Base-by-base conservation (phyloP, 2,888 invertebrate genomes). In the Agrotis segetum region DNA sequence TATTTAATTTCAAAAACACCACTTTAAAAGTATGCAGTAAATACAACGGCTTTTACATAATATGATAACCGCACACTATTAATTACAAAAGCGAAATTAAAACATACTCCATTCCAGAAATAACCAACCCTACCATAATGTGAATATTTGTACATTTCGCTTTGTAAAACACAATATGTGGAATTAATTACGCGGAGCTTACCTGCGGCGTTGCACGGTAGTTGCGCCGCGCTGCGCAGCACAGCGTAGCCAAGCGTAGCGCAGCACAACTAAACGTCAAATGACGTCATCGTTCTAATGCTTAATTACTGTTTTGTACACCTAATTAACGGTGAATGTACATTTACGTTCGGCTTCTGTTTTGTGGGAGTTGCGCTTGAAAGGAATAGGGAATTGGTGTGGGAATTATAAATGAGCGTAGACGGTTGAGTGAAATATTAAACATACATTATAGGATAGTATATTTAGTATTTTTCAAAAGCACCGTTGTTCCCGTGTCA, bases 91-190 rank as follows among this genome's bases (percentile, higher is more conserved):
- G 14, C 14, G 24, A 58, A 77, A 68, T 60, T 47, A 47, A 78
- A 72, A 72, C 40, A 52, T 34, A 56, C n/a, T 64, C 7, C 24
- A 63, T 53, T 44, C 55, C 24, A 44, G 47, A 7, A 53, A 69
- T 47, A 47, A 52, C 21, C 78, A 82, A 16, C 80, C 75, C 83
- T 72, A 24, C n/a, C 24, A 29, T 60, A 55, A 69, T 67, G 67
- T 60, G 67, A 71, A 83, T 75, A 82, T 81, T 82, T 75, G 82
- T 71, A 66, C 79, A 75, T 67, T 79, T 72, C 56, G 49, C 83
- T 81, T 83, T 80, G 83, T 81, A 71, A 76, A 76, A 83, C 65
- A 76, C 66, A 83, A 72, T 82, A 70, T 75, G 68, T 61, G 56
- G 70, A 80, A 82, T 81, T 82, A 79, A 81, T 79, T 81, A 83